These are phyloP conservation scores for Alviniconcha marisindica DNA, from an alignment of 1,140 invertebrate species.

Conservation along the genomic window DNA sequence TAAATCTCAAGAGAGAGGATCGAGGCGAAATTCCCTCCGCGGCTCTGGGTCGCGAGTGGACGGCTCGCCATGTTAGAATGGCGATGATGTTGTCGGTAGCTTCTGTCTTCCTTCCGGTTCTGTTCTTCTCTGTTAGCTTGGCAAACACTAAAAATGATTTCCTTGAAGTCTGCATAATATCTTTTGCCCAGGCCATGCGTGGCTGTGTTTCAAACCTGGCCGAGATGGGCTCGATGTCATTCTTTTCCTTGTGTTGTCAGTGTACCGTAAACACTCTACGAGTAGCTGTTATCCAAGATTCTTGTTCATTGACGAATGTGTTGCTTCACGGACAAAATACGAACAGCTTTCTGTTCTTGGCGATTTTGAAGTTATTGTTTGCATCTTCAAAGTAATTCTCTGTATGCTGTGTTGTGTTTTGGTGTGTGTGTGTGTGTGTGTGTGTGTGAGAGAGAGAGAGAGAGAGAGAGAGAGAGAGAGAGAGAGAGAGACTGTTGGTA, in stretches of 20 bases:
- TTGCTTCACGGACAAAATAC: too few relatives aligned
- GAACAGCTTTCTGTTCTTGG: too few relatives aligned
- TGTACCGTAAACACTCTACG: constrained; percentile 18
- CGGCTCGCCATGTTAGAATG: constrained; percentile 29
- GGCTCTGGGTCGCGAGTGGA: background rate
- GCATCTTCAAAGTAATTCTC: too few relatives aligned
- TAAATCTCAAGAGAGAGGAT: background rate
- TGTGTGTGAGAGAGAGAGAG: too few relatives aligned
- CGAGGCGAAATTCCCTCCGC: constrained; percentile 15
- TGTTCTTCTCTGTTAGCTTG: background rate
- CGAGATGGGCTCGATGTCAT: background rate
- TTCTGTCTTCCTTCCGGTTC: constrained; percentile 10
- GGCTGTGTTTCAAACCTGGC: background rate
- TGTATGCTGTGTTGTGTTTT: too few relatives aligned
- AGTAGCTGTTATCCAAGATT: too few relatives aligned
- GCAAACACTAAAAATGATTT: background rate
- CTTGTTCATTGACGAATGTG: too few relatives aligned
- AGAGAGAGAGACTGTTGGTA: too few relatives aligned
- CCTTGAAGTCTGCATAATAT: background rate
- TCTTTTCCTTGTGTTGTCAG: background rate
- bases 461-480: too few relatives aligned
- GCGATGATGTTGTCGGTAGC: background rate
- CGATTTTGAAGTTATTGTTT: too few relatives aligned
- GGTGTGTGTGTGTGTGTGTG: too few relatives aligned
- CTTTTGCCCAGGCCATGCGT: background rate